A percentile compares a stretch with the other conserved stretches of the same genome.
Evolutionary conservation across 1,140 invertebrate genomes (phyloP).

Genomic region (Diorhabda sublineata): DNA sequence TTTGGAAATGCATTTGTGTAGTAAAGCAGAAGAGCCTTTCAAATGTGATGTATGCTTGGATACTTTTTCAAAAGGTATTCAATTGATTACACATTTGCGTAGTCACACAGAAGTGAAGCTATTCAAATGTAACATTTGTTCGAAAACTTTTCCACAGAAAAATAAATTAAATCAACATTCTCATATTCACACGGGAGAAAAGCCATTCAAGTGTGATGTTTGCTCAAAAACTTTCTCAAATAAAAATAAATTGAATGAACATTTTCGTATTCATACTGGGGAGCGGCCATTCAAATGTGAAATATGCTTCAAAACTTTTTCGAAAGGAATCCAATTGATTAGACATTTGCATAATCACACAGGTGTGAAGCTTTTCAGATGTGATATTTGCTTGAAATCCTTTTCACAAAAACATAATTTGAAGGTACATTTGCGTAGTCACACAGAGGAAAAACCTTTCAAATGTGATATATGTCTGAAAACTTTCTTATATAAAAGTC

Average conservation of each 20-base stretch:
- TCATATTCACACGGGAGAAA: neutral
- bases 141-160: neutral
- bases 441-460: slow-evolving; percentile 22
- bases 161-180: neutral
- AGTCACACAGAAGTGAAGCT: no score
- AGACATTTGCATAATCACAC: slow-evolving; percentile 36
- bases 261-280: neutral
- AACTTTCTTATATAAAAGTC: slow-evolving; percentile 16
- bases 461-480: slow-evolving; percentile 22
- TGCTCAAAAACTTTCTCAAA: neutral
- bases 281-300: neutral
- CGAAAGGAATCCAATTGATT: neutral
- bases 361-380: slow-evolving; percentile 26
- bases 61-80: no score
- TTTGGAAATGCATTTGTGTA: neutral
- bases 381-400: slow-evolving; percentile 27
- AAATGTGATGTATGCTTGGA: no score
- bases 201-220: neutral
- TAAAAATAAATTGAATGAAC: neutral
- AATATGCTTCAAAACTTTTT: neutral
- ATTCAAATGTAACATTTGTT: neutral
- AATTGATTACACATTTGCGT: no score
- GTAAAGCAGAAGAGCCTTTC: slow-evolving; percentile 22
- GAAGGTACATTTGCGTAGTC: neutral
- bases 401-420: slow-evolving; percentile 21